Evolutionary conservation across 2,113 vertebrate species (phyloP).

Genomic region (Scophthalmus maximus): DNA sequence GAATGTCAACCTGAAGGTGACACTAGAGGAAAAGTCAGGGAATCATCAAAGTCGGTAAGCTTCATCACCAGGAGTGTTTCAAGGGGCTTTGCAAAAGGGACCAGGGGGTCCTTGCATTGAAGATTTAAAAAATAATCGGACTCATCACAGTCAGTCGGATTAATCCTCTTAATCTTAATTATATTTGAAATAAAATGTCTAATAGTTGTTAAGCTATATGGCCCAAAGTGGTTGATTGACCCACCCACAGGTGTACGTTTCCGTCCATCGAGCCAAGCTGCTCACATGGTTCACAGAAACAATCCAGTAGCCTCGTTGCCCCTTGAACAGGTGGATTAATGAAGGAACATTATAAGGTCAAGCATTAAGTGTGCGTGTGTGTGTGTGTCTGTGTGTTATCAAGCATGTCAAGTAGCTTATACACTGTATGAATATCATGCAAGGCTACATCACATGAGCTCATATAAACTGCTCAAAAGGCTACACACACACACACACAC

Average conservation of each 20-base stretch:
- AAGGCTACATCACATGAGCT: slow-evolving; percentile 49
- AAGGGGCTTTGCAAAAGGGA: too few species aligned
- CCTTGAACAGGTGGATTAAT: slow-evolving; percentile 23
- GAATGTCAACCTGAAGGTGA: too few species aligned
- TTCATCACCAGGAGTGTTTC: too few species aligned
- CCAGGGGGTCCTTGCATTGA: too few species aligned
- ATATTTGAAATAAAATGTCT: too few species aligned
- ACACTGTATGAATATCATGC: slow-evolving; percentile 38
- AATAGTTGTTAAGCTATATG: too few species aligned
- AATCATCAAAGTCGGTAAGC: too few species aligned
- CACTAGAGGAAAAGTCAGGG: too few species aligned
- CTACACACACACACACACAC: slow-evolving; percentile 22
- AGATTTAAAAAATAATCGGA: background rate
- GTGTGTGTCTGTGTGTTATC: slow-evolving; percentile 21
- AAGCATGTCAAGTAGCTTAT: slow-evolving; percentile 44
- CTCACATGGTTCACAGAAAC: background rate
- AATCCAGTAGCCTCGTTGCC: background rate
- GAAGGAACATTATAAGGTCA: slow-evolving; percentile 11
- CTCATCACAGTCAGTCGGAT: background rate
- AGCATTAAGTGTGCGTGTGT: slow-evolving; percentile 19
- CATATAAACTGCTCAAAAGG: slow-evolving; percentile 34
- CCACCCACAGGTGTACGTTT: too few species aligned
- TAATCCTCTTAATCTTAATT: background rate
- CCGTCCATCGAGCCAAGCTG: background rate
- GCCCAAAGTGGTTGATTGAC: too few species aligned